These are phyloP conservation scores for Leucophenga varia DNA, from an alignment of 1,140 invertebrate species.

Conservation along the genomic window DNA sequence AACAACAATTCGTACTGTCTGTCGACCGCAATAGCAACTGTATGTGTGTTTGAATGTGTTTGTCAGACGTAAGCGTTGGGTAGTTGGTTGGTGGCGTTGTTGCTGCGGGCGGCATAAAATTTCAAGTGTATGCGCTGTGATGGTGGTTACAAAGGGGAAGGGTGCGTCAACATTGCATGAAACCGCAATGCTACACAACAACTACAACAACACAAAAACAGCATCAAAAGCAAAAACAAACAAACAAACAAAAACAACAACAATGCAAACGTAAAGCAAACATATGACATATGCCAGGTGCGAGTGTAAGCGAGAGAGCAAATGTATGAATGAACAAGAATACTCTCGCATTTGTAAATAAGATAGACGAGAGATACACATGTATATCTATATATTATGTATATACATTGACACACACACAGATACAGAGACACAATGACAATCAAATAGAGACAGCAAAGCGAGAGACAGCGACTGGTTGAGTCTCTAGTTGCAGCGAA, in stretches of 20 bases:
- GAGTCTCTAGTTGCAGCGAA: constrained; percentile 11
- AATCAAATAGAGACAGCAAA: not conserved
- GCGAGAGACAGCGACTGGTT: too few species aligned
- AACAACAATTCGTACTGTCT: constrained; percentile 31
- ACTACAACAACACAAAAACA: too few species aligned
- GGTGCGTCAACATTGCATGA: too few species aligned
- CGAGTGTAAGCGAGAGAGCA: constrained; percentile 10
- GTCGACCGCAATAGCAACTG: constrained; percentile 7
- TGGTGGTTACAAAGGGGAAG: too few species aligned
- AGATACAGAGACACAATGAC: constrained; percentile 15
- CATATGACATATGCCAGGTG: too few species aligned
- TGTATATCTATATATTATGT: too few species aligned
- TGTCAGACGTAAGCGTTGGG: constrained; percentile 4
- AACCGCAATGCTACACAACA: too few species aligned
- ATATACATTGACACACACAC: not conserved
- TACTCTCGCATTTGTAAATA: too few species aligned
- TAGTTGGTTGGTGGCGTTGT: not conserved
- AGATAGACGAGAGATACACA: too few species aligned
- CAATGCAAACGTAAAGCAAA: constrained; percentile 20
- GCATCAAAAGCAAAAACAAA: constrained; percentile 31
- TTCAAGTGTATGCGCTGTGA: too few species aligned
- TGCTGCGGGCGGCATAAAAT: not conserved
- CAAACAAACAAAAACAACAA: constrained; percentile 11
- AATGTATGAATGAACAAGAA: too few species aligned
- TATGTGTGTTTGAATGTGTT: not conserved